Evolutionary conservation across 2,113 vertebrate species (phyloP), one percentile per base, ranked within the genome.

Genomic region (Oncorhynchus kisutch): DNA sequence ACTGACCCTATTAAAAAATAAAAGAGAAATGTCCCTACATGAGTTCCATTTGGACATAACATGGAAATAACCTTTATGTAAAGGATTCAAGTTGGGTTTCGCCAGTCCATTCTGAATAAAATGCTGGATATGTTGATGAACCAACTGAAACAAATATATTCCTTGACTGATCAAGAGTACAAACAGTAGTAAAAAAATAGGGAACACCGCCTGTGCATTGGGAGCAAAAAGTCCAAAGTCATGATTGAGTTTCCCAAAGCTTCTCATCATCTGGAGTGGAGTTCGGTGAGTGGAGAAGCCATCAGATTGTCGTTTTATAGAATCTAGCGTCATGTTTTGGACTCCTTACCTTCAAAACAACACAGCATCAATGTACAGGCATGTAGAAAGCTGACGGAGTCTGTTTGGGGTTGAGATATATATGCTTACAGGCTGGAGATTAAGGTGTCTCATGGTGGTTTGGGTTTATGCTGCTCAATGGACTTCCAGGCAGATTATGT

Each of bases 401-500:
- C 88, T 85, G 68, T n/a, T 75, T 75, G 67, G 18, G 16, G 67
- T 68, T 27, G 27, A 16, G 67, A 68, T 34, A 29, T 79, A 68
- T 34, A 29, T 79, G 81, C 68, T 80, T 66, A 73, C 71, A 78
- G 88, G 20, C 18, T 27, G 67, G 29, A 34, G 31, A 39, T 39
- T 27, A 68, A 68, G 67, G 67, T 54, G 76, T 72, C 31, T 57
- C 76, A 48, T 74, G 80, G 78, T 22, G 75, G 69, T 73, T 75
- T 29, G 66, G 71, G 76, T 75, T 82, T 76, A 84, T 89, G 88
- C 22, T 25, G 22, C 20, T 22, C 89, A 79, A 51, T 25, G 78
- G 72, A 81, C 77, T 78, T 85, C 83, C 84, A 87, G 88, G 87
- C 84, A 83, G 75, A 62, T 78, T 71, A 64, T 8, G 79, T 80